These are phyloP conservation scores for Hippocampus zosterae DNA, from an alignment of 2,113 vertebrate species.

Conservation along the genomic window DNA sequence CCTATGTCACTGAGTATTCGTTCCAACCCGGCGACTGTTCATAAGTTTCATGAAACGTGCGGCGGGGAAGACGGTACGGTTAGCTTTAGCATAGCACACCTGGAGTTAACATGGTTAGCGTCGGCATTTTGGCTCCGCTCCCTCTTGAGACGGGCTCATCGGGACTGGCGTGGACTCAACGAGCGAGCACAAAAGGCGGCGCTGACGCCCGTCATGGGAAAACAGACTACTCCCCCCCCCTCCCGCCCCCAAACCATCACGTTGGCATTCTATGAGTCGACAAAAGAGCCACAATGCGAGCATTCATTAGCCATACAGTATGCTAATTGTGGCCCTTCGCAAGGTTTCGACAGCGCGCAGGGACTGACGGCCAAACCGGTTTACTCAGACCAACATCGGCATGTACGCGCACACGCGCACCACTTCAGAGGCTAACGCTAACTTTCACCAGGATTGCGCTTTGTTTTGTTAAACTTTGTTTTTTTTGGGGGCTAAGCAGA, in stretches of 20 bases:
- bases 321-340: conserved; percentile 55
- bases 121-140: neutral
- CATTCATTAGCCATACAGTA: conserved; percentile 66
- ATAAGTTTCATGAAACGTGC: too few species aligned
- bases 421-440: neutral
- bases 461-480: neutral
- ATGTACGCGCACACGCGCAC: neutral
- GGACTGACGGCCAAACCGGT: conserved; percentile 28
- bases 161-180: neutral
- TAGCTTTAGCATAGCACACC: too few species aligned
- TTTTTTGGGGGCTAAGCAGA: neutral
- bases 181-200: conserved; percentile 55
- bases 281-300: conserved; percentile 60
- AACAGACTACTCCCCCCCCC: conserved; percentile 22
- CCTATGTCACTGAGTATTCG: too few species aligned
- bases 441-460: neutral
- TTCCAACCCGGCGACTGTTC: too few species aligned
- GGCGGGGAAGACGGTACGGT: too few species aligned
- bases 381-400: conserved; percentile 10
- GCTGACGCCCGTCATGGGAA: conserved; percentile 38
- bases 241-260: too few species aligned
- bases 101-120: neutral
- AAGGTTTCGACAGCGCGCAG: conserved; percentile 14
- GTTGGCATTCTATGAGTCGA: conserved; percentile 65
- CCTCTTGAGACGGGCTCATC: neutral